phyloP scores from a whole-genome alignment of 2,888 invertebrate species.

The Ethmia dodecea region DNA sequence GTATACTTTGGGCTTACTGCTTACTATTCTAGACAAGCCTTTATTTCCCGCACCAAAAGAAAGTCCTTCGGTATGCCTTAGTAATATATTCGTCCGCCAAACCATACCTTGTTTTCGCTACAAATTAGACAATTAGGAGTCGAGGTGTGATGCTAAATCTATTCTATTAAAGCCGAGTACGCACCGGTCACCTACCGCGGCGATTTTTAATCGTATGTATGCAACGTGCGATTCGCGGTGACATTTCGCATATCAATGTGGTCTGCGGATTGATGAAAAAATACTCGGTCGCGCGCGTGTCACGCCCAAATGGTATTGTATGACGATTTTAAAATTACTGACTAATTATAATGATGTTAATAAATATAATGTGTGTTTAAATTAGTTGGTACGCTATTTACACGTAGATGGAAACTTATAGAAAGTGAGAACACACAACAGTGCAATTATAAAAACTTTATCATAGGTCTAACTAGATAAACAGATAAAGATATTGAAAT shows the following conservation, averaged over 20 bases:
- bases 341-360: too few relatives aligned
- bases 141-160: slow-evolving; percentile 60
- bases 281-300: slow-evolving; percentile 53
- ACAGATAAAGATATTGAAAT: too few relatives aligned
- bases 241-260: slow-evolving; percentile 74
- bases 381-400: too few relatives aligned
- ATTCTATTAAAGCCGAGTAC: slow-evolving; percentile 72
- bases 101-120: slow-evolving; percentile 67
- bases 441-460: too few relatives aligned
- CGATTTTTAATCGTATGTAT: slow-evolving; percentile 76
- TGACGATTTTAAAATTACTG: too few relatives aligned
- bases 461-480: too few relatives aligned
- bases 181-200: slow-evolving; percentile 70
- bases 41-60: slow-evolving; percentile 67
- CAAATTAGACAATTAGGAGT: slow-evolving; percentile 76
- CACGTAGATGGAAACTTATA: too few relatives aligned
- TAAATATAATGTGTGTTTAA: too few relatives aligned
- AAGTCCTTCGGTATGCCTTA: slow-evolving; percentile 68
- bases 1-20: too few relatives aligned
- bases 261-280: slow-evolving; percentile 62
- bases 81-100: slow-evolving; percentile 63
- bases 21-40: slow-evolving; percentile 57
- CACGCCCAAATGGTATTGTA: too few relatives aligned
- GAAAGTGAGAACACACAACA: too few relatives aligned
- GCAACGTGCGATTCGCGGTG: slow-evolving; percentile 62